Evolutionary conservation across 2,797 vertebrate genomes (phyloP).

Genomic region (Chlorospingus flavigularis): DNA sequence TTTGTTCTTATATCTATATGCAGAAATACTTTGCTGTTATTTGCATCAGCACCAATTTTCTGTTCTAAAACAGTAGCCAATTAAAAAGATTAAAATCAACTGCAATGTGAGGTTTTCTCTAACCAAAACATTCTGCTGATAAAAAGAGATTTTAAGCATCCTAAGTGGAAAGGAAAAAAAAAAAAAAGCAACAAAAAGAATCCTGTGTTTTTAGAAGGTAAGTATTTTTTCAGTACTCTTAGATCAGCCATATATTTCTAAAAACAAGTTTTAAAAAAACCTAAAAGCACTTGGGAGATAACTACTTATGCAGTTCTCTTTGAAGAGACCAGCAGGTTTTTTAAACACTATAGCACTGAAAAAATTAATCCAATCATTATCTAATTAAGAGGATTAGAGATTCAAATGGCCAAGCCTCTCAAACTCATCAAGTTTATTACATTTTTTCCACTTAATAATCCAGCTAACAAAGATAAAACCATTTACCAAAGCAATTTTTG

Average conservation of each 20-base stretch:
- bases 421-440: slow-evolving; percentile 50
- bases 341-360: not conserved
- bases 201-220: not conserved
- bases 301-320: not conserved
- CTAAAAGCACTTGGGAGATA: not conserved
- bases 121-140: not conserved
- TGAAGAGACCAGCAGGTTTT: slow-evolving; percentile 10
- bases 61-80: not conserved
- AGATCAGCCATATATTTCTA: not conserved
- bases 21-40: not conserved
- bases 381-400: slow-evolving; percentile 56
- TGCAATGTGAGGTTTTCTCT: not conserved
- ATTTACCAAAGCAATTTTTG: slow-evolving; percentile 37
- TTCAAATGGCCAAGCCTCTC: slow-evolving; percentile 25
- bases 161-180: not conserved
- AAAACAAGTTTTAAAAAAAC: not conserved
- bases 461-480: slow-evolving; percentile 39
- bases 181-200: not conserved
- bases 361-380: slow-evolving; percentile 45
- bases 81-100: not conserved
- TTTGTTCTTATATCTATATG: not conserved
- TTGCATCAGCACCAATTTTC: not conserved
- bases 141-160: not conserved
- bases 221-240: not conserved
- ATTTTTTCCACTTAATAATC: slow-evolving; percentile 53